Evolutionary conservation across 2,797 vertebrate species (phyloP).

Genomic region (Dallia pectoralis): DNA sequence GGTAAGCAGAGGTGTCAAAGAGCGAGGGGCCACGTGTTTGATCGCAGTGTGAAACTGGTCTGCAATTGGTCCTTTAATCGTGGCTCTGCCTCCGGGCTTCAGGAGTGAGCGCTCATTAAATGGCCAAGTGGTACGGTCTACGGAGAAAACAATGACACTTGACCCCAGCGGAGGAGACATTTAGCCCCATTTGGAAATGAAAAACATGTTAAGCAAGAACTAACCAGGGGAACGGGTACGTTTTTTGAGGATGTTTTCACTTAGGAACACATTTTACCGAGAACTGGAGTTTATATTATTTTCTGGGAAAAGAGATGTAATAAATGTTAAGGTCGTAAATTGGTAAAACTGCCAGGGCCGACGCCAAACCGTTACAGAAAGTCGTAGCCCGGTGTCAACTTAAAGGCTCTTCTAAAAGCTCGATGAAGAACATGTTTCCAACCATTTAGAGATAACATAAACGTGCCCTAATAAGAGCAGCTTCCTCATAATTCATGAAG

Average conservation of each 20-base stretch:
- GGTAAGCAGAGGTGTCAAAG: background rate
- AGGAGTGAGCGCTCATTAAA: constrained; percentile 6
- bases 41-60: background rate
- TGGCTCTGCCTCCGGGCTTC: background rate
- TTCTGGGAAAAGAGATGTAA: background rate
- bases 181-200: constrained; percentile 8
- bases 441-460: too few relatives aligned
- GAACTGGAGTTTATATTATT: background rate
- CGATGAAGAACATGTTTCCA: too few relatives aligned
- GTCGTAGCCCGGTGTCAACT: too few relatives aligned
- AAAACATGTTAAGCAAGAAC: constrained; percentile 2
- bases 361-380: too few relatives aligned
- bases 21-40: background rate
- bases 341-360: too few relatives aligned
- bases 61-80: background rate
- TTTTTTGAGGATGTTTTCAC: background rate
- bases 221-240: background rate
- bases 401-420: too few relatives aligned
- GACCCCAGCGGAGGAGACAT: background rate
- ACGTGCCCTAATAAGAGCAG: too few relatives aligned
- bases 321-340: background rate
- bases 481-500: too few relatives aligned
- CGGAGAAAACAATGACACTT: constrained; percentile 10
- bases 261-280: constrained; percentile 4
- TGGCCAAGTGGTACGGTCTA: constrained; percentile 13